phyloP scores from a whole-genome alignment of 2,797 vertebrate genomes.

The Mus minutoides region DNA sequence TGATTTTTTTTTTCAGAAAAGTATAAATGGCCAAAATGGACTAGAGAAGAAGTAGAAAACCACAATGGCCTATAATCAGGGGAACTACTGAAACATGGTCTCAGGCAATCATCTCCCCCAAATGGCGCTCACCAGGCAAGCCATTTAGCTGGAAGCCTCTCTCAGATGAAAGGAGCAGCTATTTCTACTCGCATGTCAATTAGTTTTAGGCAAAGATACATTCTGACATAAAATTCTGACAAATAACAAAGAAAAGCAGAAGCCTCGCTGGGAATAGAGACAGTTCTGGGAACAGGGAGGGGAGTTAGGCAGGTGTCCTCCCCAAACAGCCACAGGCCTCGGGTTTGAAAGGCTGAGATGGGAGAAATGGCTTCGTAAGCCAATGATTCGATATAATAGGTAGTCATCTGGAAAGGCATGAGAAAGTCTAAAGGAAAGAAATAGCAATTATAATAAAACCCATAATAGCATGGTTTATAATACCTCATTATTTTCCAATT shows the following conservation, averaged over 20 bases:
- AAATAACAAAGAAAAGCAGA: slow-evolving; percentile 28
- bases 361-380: slow-evolving; percentile 48
- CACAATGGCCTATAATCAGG: slow-evolving; percentile 25
- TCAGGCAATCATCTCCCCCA: slow-evolving; percentile 18
- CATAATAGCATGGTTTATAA: not conserved
- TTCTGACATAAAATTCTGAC: slow-evolving; percentile 44
- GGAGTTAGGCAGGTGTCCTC: not conserved
- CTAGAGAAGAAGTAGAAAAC: not conserved
- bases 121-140: not conserved
- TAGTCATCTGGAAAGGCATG: not conserved
- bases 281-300: not conserved
- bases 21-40: not conserved
- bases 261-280: slow-evolving; percentile 35
- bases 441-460: not conserved
- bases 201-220: slow-evolving; percentile 34
- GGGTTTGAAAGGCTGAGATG: not conserved
- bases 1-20: not conserved
- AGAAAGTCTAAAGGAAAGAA: slow-evolving; percentile 22
- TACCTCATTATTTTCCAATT: not conserved
- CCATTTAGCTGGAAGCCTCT: not conserved
- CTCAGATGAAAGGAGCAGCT: slow-evolving; percentile 3
- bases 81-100: slow-evolving; percentile 2
- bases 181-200: not conserved
- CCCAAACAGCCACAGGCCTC: not conserved
- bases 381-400: not conserved